Evolutionary conservation across 2,888 invertebrate genomes (phyloP), one percentile per base, ranked within the genome.

Genomic region (Leptopterna dolabrata): DNA sequence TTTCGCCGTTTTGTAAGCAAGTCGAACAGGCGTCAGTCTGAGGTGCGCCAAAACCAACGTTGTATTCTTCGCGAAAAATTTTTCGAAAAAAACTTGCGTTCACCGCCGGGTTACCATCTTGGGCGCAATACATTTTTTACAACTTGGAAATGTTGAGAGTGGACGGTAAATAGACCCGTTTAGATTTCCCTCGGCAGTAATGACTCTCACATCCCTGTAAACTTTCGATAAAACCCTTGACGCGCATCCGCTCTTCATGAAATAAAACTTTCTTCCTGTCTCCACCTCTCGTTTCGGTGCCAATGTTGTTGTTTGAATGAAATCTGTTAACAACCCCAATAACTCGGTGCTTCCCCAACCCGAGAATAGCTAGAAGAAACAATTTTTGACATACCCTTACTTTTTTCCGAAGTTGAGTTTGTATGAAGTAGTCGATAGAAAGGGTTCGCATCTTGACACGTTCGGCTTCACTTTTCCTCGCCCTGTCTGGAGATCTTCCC

Each of bases 1-100:
- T n/a, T 78, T 81, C 80, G 24, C 87, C 47, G 51, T 76, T 30
- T 13, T 30, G 43, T n/a, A 87, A 51, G 78, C 87, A 87, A 14
- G 87, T 85, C 16, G 87, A 85, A 73, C 87, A 88, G 14, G 83
- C 78, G 71, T 85, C 87, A 51, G 87, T 88, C 63, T 19, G 27
- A 76, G 87, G 78, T 16, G 78, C 71, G n/a, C 87, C 87, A 86
- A 88, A 88, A 24, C 87, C 87, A 76, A 88, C 16, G 76, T 88
- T 85, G 41, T 76, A 88, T 78, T n/a, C n/a, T n/a, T n/a, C n/a
- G n/a, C n/a, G n/a, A n/a, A n/a, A n/a, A n/a, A n/a, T n/a, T n/a
- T n/a, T n/a, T n/a, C n/a, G n/a, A n/a, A n/a, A n/a, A n/a, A n/a
- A n/a, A n/a, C n/a, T n/a, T n/a, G n/a, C n/a, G n/a, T n/a, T n/a